Conservation (phyloP, 1,140 invertebrate genomes). For the Zaprionus gabonicus region DNA sequence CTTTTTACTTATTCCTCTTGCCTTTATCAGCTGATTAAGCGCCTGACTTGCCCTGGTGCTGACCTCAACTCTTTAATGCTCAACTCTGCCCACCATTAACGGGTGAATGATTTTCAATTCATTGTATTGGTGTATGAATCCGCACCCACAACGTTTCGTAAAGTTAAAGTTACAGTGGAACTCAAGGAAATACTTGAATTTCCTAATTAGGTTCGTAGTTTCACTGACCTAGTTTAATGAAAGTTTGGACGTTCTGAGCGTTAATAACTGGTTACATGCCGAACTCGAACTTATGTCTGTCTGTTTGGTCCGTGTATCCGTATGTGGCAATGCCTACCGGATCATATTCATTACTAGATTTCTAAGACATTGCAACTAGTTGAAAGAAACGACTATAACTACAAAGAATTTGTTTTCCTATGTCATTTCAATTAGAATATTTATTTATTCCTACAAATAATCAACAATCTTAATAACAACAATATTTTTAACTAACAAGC, state of each 20-base stretch:
- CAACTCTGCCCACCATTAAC: background rate
- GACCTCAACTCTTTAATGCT: constrained; percentile 7
- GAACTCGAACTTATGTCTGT: no score
- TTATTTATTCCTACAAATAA: no score
- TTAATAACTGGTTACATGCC: background rate
- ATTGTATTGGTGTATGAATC: background rate
- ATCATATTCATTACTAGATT: no score
- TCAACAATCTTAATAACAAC: no score
- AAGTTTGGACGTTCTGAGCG: background rate
- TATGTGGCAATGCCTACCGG: no score
- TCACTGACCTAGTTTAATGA: background rate
- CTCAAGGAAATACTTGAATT: background rate
- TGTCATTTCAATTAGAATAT: no score
- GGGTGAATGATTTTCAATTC: background rate
- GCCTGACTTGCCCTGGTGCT: background rate
- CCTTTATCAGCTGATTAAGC: constrained; percentile 10
- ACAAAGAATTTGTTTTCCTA: no score
- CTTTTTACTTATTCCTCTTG: background rate
- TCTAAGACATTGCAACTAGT: no score
- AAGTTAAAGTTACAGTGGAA: background rate
- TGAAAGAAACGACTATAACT: no score
- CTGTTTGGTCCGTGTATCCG: no score
- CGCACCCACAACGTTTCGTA: background rate
- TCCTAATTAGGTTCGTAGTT: no score
- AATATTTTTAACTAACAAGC: no score